Base-by-base conservation (phyloP, 1,140 invertebrate species). In the Drosophila pruinosa region DNA sequence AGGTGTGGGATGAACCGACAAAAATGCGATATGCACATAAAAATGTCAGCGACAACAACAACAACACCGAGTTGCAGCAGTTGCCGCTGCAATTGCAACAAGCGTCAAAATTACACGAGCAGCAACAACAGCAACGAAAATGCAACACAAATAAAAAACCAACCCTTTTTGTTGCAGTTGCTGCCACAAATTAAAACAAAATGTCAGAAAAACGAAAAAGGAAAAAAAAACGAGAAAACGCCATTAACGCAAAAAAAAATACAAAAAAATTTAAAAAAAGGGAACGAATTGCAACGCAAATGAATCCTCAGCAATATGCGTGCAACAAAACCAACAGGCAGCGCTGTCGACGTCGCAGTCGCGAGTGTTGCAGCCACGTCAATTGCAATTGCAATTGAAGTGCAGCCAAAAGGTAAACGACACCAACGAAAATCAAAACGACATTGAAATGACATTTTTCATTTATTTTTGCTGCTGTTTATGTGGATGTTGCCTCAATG, bases 381-480 rank as follows among this genome's bases (percentile, higher is more conserved):
- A 88, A 88, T n/a, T n/a, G n/a, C n/a, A n/a, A 86, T 86, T 85
- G 80, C 80, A 85, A 86, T 85, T 85, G 80, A 85, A 85, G 80
- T 85, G 80, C 80, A 86, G 77, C 80, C 80, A 88, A 86, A 86
- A 86, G 82, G 82, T 86, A 86, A 86, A 86, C 82, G 82, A 86
- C 82, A 88, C 82, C 78, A 88, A 82, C 81, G 74, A 85, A 88
- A 72, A 78, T 74, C 74, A 71, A 77, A 86, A 78, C 81, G 81
- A 86, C 81, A 86, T 88, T 88, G 82, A 88, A 88, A 88, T 88
- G 82, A 88, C 82, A 88, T 88, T 88, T 88, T 88, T 88, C 81
- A 86, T 86, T 85, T 77, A 74, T 78, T 81, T 86, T 75, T 45
- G 10, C 22, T 14, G 0, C 21, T 52, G 28, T 22, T 19, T 22